Base-by-base conservation (phyloP, 2,113 vertebrate species). In the Rhombomys opimus region DNA sequence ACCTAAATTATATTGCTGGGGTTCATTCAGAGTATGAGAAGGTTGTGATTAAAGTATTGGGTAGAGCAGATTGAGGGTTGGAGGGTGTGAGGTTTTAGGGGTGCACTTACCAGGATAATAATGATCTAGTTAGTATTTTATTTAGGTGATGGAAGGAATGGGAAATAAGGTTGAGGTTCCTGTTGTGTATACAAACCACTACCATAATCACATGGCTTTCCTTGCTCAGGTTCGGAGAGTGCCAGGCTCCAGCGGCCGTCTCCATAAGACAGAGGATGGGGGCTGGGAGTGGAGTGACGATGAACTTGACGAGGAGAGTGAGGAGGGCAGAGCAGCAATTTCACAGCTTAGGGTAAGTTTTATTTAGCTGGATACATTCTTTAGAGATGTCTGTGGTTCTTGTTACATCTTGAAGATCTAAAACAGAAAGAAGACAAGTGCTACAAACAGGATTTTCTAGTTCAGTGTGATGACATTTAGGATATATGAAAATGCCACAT, bases 271-370 rank as follows among this genome's bases (percentile, higher is more conserved):
- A 0, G 99, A 99, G 97, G 99, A 99, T 13, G 99, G 99, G 0
- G 99, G 99, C 95, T 99, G 99, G 99, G 99, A 99, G 88, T 99
- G 99, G 99, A 99, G 99, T 1, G 99, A 99, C 10, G 99, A 99
- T 12, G 99, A 99, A 87, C 98, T 99, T 65, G 99, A 99, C 81
- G 99, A 99, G 98, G 99, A 99, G 97, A 99, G 99, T 1, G 99
- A 99, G 96, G 99, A 99, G 97, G 99, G 99, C 94, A 99, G 98
- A 98, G 99, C 99, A n/a, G 99, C 99, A 35, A 99, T 99, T 93
- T 98, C 98, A 97, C 99, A 99, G 97, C 98, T 99, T 97, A 98
- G 99, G 98, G 99, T 99, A 93, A 63, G 98, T 97, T 35, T 10
- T 63, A 30, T 46, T 68, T 13, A 67, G 20, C 61, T 75, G 3